phyloP scores from a whole-genome alignment of 2,113 vertebrate genomes.

The Dolichallabes microphthalmus region DNA sequence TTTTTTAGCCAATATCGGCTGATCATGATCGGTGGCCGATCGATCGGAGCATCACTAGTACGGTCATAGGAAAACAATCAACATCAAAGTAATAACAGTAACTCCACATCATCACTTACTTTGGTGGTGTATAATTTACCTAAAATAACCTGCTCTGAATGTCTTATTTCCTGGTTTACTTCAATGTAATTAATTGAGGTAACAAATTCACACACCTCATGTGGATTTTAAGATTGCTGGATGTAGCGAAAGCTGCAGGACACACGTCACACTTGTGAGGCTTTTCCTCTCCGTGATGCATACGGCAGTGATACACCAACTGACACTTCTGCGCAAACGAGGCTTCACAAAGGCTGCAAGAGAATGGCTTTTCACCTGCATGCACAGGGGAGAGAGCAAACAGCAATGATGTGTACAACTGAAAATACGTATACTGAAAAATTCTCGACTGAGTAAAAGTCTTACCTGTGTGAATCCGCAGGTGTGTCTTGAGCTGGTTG shows the following conservation, averaged over 20 bases:
- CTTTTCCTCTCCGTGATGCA: slow-evolving; percentile 91
- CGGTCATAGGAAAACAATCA: background rate
- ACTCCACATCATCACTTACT: background rate
- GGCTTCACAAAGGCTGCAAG: slow-evolving; percentile 63
- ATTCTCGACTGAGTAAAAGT: background rate
- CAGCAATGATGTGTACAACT: background rate
- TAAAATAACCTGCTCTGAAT: background rate
- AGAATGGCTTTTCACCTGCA: slow-evolving; percentile 72
- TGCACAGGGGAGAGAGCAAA: slow-evolving; percentile 17
- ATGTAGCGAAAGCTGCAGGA: slow-evolving; percentile 86
- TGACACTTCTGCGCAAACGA: slow-evolving; percentile 85
- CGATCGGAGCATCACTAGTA: too few relatives aligned
- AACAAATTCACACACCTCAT: slow-evolving; percentile 70
- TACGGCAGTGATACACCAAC: slow-evolving; percentile 87
- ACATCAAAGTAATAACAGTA: background rate
- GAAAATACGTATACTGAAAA: too few relatives aligned
- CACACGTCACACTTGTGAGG: slow-evolving; percentile 86
- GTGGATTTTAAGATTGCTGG: slow-evolving; percentile 89
- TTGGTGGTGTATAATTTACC: background rate
- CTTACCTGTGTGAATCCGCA: slow-evolving; percentile 95
- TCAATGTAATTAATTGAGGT: background rate
- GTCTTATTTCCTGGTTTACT: background rate
- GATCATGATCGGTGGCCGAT: too few relatives aligned
- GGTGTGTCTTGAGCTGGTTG: slow-evolving; percentile 95
- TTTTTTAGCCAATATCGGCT: too few relatives aligned